Conservation (phyloP, 2,888 invertebrate genomes). For the Xanthostigma xanthostigma region DNA sequence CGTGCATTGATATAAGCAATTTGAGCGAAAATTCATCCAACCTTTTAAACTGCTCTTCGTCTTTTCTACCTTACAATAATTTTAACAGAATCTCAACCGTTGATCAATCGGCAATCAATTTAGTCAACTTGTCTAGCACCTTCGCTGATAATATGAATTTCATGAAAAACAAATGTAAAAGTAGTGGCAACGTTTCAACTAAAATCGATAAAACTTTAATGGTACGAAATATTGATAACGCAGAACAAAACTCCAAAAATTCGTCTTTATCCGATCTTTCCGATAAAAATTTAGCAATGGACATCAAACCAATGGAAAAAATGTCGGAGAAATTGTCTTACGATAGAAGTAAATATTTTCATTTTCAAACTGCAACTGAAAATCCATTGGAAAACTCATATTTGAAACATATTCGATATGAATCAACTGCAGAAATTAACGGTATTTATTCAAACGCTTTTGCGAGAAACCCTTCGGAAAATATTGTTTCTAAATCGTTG, state of each 20-base stretch:
- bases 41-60: neutral
- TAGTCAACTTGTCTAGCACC: slow-evolving; percentile 2
- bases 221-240: no score
- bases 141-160: neutral
- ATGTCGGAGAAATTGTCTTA: no score
- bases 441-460: slow-evolving; percentile 2
- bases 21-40: neutral
- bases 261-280: no score
- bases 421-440: slow-evolving; percentile 21
- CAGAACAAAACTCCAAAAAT: no score
- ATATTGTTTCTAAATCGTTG: slow-evolving; percentile 3
- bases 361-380: no score
- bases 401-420: slow-evolving; percentile 29
- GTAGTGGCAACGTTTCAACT: no score
- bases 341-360: no score
- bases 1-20: slow-evolving; percentile 4
- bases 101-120: slow-evolving; percentile 2
- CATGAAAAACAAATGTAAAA: no score
- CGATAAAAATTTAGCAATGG: no score
- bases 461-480: neutral
- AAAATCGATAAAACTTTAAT: no score
- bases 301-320: no score
- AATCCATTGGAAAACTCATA: slow-evolving; percentile 25
- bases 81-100: neutral
- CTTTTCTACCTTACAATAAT: neutral